Conservation (phyloP, 1,140 invertebrate species). For the Pantala flavescens region DNA sequence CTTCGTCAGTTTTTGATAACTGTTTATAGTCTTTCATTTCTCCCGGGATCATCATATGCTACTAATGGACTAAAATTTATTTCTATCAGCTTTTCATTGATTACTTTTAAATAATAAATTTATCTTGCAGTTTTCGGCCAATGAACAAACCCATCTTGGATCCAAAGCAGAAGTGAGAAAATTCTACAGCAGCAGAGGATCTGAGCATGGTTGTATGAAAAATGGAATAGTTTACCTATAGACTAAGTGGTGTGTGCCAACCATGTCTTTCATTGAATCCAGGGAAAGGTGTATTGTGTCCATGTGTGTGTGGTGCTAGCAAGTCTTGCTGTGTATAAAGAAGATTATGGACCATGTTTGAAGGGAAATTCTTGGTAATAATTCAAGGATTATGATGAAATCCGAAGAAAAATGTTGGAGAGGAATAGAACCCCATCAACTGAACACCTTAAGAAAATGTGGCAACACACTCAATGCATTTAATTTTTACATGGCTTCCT, state of each 20-base stretch:
- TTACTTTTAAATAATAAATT: no score
- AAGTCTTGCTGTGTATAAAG: not conserved
- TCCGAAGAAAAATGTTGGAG: no score
- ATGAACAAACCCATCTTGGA: constrained; percentile 5
- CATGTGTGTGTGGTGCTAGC: not conserved
- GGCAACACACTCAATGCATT: not conserved
- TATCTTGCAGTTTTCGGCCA: not conserved
- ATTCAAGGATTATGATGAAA: no score
- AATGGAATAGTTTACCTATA: not conserved
- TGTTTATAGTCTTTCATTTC: no score
- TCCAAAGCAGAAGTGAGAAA: not conserved
- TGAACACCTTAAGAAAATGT: not conserved
- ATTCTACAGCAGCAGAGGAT: not conserved
- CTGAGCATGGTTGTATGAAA: not conserved
- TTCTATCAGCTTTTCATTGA: no score
- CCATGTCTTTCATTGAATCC: not conserved
- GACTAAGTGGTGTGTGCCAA: not conserved
- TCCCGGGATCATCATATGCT: no score
- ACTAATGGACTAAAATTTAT: no score
- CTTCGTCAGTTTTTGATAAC: no score
- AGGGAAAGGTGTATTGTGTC: not conserved
- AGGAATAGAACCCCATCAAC: no score
- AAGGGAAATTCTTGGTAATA: no score
- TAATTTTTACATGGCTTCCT: not conserved
- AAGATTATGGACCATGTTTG: no score